A percentile compares a stretch with the other conserved stretches of the same genome.
Evolutionary conservation across 92 coral and sea anemone genomes (phyloP).

Genomic region (Heliopora coerulea): DNA sequence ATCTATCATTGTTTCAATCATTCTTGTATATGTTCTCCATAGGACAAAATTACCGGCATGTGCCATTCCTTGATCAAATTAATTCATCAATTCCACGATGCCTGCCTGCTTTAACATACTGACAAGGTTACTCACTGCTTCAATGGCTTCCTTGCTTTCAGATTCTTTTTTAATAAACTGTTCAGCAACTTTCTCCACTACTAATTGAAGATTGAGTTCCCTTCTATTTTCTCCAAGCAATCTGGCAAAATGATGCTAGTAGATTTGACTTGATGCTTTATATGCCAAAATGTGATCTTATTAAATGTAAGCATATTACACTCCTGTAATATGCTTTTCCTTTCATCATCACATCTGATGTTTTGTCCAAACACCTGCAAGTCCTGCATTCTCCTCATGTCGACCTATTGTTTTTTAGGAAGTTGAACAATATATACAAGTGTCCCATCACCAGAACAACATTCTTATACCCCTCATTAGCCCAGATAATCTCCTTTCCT

Average conservation of each 20-base stretch:
- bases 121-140: slow-evolving; percentile 9
- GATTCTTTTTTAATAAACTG: neutral
- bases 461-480: slow-evolving; percentile 7
- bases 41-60: slow-evolving; percentile 19
- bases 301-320: too few relatives aligned
- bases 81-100: slow-evolving; percentile 4
- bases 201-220: neutral
- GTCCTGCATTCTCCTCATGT: slow-evolving; percentile 24
- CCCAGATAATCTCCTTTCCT: slow-evolving; percentile 29
- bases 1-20: slow-evolving; percentile 32
- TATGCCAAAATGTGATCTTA: slow-evolving; percentile 29
- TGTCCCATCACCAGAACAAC: slow-evolving; percentile 28
- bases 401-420: slow-evolving; percentile 7
- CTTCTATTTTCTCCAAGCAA: neutral
- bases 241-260: too few relatives aligned
- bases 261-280: slow-evolving; percentile 13
- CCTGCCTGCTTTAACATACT: neutral
- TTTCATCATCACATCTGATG: slow-evolving; percentile 19
- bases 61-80: slow-evolving; percentile 16
- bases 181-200: neutral
- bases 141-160: neutral
- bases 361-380: slow-evolving; percentile 28
- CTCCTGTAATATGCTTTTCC: slow-evolving; percentile 31
- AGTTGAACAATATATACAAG: slow-evolving; percentile 26
- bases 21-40: slow-evolving; percentile 37